A percentile compares a stretch with the other conserved stretches of the same genome.
Evolutionary conservation across 2,888 invertebrate species (phyloP).

Genomic region (Drosophila eohydei): DNA sequence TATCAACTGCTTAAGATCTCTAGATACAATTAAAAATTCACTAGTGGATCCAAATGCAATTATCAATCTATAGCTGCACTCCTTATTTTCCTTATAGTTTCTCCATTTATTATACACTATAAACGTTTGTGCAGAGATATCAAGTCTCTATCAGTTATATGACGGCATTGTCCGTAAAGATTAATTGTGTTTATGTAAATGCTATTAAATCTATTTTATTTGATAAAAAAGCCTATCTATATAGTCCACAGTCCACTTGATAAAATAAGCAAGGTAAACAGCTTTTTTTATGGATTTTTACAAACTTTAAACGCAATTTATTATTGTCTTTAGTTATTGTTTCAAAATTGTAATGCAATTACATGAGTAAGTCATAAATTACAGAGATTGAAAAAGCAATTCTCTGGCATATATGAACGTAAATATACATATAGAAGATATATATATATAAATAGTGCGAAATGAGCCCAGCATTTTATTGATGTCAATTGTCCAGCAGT

Average conservation of each 20-base stretch:
- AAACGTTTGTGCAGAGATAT: not conserved
- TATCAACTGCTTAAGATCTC: too few species aligned
- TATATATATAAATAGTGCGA: conserved; percentile 12
- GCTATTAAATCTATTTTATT: conserved; percentile 6
- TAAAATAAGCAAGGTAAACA: not conserved
- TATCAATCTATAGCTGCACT: not conserved
- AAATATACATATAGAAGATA: conserved; percentile 7
- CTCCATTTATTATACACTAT: not conserved
- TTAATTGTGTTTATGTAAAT: conserved; percentile 8
- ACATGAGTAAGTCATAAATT: conserved; percentile 18
- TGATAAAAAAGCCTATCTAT: conserved; percentile 2
- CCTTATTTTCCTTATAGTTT: not conserved
- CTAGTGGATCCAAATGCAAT: not conserved
- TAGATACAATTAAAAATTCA: not conserved
- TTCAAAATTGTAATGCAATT: conserved; percentile 48
- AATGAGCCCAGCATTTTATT: conserved; percentile 4
- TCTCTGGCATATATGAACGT: conserved; percentile 29
- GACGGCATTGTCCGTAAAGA: not conserved
- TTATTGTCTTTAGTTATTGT: conserved; percentile 73
- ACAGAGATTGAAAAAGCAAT: conserved; percentile 54
- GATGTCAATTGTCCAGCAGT: not conserved
- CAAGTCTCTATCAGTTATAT: conserved; percentile 1
- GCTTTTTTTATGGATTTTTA: conserved; percentile 41
- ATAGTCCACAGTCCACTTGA: not conserved
- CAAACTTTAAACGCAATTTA: conserved; percentile 67